Conservation (phyloP, 2,113 vertebrate genomes). For the Entelurus aequoreus region DNA sequence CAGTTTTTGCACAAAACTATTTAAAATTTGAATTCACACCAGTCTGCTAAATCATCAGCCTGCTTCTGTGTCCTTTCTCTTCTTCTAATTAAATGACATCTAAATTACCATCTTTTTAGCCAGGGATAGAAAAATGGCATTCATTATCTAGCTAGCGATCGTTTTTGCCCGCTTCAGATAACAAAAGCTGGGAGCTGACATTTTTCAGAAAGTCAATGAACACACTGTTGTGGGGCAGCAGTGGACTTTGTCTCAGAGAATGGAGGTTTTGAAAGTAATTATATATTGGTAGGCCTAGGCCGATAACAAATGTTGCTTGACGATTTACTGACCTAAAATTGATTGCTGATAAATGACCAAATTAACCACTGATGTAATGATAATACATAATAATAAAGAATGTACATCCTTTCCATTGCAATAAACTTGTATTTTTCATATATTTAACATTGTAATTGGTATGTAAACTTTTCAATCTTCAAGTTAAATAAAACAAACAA, state of each 20-base stretch:
- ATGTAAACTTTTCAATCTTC: too few species aligned
- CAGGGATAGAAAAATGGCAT: slow-evolving; percentile 20
- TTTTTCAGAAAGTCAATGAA: neutral
- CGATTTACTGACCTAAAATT: too few species aligned
- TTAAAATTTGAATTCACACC: slow-evolving; percentile 24
- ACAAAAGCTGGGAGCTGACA: neutral
- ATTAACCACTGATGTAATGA: too few species aligned
- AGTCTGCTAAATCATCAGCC: slow-evolving; percentile 48
- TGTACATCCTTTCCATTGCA: too few species aligned
- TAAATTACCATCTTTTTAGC: slow-evolving; percentile 46
- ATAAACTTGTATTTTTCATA: too few species aligned
- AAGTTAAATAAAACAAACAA: too few species aligned
- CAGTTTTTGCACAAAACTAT: neutral
- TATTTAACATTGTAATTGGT: too few species aligned
- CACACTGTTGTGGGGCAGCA: neutral
- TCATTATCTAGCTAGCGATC: slow-evolving; percentile 1
- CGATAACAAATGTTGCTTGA: too few species aligned
- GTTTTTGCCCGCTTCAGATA: slow-evolving; percentile 8
- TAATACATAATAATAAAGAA: too few species aligned
- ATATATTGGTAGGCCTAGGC: too few species aligned
- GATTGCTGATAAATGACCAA: too few species aligned
- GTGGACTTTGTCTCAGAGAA: slow-evolving; percentile 3
- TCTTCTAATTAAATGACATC: slow-evolving; percentile 49
- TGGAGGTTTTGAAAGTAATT: too few species aligned
- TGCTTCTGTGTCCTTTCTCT: slow-evolving; percentile 28